A percentile compares a stretch with the other conserved stretches of the same genome.
phyloP scores from a whole-genome alignment of 2,797 vertebrate genomes.

The Loriculus beryllinus region DNA sequence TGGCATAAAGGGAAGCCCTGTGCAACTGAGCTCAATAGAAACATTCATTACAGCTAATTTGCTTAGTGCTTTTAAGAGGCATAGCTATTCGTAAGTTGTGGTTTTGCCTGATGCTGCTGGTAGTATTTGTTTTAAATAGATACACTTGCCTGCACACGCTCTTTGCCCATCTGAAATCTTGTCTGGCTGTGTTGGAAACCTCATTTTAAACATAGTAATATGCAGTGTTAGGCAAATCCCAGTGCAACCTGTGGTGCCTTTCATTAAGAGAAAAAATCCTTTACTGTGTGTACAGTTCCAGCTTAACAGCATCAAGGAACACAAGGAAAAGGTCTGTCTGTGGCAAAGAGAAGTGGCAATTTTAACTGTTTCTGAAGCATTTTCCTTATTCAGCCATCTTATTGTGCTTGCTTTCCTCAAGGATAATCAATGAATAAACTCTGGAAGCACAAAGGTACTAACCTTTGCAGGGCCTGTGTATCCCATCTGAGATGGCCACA shows the following conservation, averaged over 20 bases:
- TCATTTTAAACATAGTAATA: background rate
- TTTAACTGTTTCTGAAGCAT: background rate
- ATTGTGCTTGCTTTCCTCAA: background rate
- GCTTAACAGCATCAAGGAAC: background rate
- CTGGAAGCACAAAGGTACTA: background rate
- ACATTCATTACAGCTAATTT: constrained; percentile 52
- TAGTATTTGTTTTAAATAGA: constrained; percentile 52
- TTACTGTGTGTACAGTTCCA: fast-evolving
- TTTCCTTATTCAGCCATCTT: background rate
- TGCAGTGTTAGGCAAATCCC: background rate
- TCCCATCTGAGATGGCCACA: background rate
- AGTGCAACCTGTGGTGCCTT: background rate
- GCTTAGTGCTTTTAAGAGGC: constrained; percentile 37
- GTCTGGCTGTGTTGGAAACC: constrained; percentile 5
- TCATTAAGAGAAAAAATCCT: background rate
- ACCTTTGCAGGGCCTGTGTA: background rate
- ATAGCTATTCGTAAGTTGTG: constrained; percentile 40
- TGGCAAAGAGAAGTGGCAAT: background rate
- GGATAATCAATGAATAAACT: background rate
- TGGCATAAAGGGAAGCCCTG: constrained; percentile 21
- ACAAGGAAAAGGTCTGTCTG: background rate
- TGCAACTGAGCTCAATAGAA: constrained; percentile 30
- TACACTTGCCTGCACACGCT: constrained; percentile 47
- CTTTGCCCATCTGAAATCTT: constrained; percentile 40
- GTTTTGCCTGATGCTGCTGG: constrained; percentile 52